phyloP scores from a whole-genome alignment of 1,140 invertebrate genomes.

The Temnothorax longispinosus region DNA sequence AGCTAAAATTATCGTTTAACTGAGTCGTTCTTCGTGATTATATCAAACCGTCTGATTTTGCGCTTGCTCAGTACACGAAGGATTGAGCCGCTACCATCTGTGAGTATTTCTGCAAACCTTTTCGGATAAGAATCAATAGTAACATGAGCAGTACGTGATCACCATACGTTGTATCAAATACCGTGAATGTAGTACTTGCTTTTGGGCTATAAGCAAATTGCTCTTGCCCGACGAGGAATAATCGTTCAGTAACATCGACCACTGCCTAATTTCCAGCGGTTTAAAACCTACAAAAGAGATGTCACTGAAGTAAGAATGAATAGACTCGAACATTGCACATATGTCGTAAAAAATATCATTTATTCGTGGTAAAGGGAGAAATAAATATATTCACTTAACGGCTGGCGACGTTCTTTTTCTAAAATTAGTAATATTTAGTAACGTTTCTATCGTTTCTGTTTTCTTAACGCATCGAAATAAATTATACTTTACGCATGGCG shows the following conservation, averaged over 20 bases:
- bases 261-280: not conserved
- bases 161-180: not conserved
- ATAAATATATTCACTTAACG: no score
- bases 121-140: conserved; percentile 21
- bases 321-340: not conserved
- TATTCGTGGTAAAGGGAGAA: no score
- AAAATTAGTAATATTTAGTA: no score
- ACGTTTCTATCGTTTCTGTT: no score
- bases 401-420: no score
- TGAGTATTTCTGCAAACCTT: not conserved
- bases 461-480: no score
- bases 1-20: conserved; percentile 1
- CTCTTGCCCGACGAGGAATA: no score
- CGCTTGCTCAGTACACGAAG: conserved; percentile 36
- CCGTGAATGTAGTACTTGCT: not conserved
- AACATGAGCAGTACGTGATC: not conserved
- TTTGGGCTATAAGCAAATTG: conserved; percentile 9
- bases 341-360: no score
- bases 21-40: not conserved
- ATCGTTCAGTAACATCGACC: not conserved
- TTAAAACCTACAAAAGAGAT: not conserved
- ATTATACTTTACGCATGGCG: no score
- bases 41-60: not conserved
- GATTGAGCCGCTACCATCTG: not conserved
- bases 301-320: not conserved